Percentiles rank a stretch among this genome's conserved stretches.
Evolutionary conservation across 1,140 invertebrate genomes (phyloP).

Genomic region (Drosophila hydei): DNA sequence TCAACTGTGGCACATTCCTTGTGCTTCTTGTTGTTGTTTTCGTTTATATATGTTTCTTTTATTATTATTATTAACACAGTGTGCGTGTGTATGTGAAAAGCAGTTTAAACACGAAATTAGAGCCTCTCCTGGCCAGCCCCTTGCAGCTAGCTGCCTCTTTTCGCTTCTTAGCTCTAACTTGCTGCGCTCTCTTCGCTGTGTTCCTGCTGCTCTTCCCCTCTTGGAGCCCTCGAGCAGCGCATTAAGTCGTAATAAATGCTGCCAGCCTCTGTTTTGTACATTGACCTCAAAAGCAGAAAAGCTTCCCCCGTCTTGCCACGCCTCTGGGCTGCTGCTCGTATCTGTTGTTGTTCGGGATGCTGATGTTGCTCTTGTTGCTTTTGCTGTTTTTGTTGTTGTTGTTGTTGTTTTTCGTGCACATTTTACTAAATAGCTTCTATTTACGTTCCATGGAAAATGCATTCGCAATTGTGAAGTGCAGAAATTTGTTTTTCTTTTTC

Average conservation of each 20-base stretch:
- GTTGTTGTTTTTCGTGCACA: conserved; percentile 65
- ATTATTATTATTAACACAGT: conserved; percentile 42
- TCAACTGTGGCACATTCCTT: conserved; percentile 40
- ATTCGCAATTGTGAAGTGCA: conserved; percentile 78
- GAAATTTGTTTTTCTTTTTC: conserved; percentile 59
- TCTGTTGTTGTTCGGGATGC: conserved; percentile 26
- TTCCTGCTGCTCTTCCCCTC: background rate
- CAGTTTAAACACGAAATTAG: conserved; percentile 80
- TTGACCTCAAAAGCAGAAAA: conserved; percentile 69
- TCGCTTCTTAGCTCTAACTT: too few species aligned
- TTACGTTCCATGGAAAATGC: conserved; percentile 79
- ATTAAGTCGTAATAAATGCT: conserved; percentile 80
- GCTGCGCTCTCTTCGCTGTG: background rate
- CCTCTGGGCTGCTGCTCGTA: conserved; percentile 31
- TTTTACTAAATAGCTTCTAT: conserved; percentile 81
- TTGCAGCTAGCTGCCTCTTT: too few species aligned
- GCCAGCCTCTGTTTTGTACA: conserved; percentile 74
- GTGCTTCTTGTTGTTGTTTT: conserved; percentile 15
- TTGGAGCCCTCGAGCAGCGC: conserved; percentile 43
- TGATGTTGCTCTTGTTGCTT: conserved; percentile 11
- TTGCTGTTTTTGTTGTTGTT: conserved; percentile 25
- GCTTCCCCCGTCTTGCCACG: conserved; percentile 23
- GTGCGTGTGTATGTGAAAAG: conserved; percentile 62
- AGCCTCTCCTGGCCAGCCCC: conserved; percentile 39
- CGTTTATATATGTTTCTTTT: conserved; percentile 12